These are phyloP conservation scores for Macrobrachium rosenbergii DNA, from an alignment of 1,140 invertebrate species.

Conservation along the genomic window DNA sequence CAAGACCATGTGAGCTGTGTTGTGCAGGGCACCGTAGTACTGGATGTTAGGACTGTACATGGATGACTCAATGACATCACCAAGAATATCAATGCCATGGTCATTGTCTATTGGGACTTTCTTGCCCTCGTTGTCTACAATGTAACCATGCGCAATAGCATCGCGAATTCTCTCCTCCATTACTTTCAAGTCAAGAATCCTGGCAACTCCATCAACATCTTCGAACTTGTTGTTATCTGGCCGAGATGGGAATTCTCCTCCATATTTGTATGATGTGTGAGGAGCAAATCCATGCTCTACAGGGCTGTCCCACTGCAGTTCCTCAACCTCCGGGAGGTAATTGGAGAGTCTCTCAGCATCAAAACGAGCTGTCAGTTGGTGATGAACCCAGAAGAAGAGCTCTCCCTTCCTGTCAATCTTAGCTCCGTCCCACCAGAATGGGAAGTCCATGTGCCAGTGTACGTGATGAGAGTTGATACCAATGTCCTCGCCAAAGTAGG, in stretches of 20 bases:
- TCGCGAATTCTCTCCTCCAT: conserved; percentile 77
- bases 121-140: conserved; percentile 69
- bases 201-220: conserved; percentile 68
- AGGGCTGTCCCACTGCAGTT: conserved; percentile 70
- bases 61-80: conserved; percentile 66
- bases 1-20: conserved; percentile 66
- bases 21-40: conserved; percentile 67
- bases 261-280: conserved; percentile 76
- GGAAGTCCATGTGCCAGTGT: conserved; percentile 67
- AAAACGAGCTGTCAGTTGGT: conserved; percentile 68
- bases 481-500: conserved; percentile 68
- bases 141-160: conserved; percentile 77
- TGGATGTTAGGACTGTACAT: conserved; percentile 51
- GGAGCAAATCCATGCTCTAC: conserved; percentile 77
- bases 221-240: conserved; percentile 72
- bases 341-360: conserved; percentile 61
- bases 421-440: conserved; percentile 71
- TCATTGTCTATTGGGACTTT: conserved; percentile 45
- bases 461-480: conserved; percentile 67
- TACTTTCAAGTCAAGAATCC: conserved; percentile 71
- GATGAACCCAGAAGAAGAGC: conserved; percentile 66
- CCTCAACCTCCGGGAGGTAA: conserved; percentile 44
- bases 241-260: conserved; percentile 76
- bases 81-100: conserved; percentile 67
- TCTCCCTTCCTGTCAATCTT: conserved; percentile 68